A percentile compares a stretch with the other conserved stretches of the same genome.
Evolutionary conservation across 2,888 invertebrate species (phyloP).

Genomic region (Syrphus vitripennis): DNA sequence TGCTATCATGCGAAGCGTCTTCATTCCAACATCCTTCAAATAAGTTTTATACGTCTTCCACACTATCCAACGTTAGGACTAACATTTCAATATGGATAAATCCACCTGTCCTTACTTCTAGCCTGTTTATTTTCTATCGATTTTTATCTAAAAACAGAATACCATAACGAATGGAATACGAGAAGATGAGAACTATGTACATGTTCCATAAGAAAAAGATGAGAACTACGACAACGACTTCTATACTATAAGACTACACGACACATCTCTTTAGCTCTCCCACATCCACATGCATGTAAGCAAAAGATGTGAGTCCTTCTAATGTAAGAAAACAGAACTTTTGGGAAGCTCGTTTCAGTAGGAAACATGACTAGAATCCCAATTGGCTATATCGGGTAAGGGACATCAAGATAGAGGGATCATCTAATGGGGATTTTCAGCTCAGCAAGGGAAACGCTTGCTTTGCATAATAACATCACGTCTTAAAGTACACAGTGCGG

Average conservation of each 20-base stretch:
- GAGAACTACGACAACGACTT: conserved; percentile 32
- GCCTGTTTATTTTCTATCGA: conserved; percentile 47
- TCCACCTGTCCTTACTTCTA: not conserved
- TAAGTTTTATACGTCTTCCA: no score
- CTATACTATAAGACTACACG: not conserved
- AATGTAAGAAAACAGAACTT: conserved; percentile 63
- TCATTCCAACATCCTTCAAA: no score
- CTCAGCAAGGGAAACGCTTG: conserved; percentile 68
- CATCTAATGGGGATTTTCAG: conserved; percentile 69
- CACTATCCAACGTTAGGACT: no score
- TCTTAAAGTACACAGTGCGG: conserved; percentile 65
- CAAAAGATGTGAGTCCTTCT: conserved; percentile 45
- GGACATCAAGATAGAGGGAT: conserved; percentile 67
- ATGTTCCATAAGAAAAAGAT: conserved; percentile 11
- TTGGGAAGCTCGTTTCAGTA: conserved; percentile 58
- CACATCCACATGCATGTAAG: conserved; percentile 42
- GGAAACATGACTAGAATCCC: conserved; percentile 66
- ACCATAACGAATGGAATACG: conserved; percentile 38
- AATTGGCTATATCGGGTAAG: conserved; percentile 42
- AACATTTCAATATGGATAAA: not conserved
- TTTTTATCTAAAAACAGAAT: conserved; percentile 55
- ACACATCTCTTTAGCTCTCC: conserved; percentile 22
- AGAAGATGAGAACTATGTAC: conserved; percentile 42
- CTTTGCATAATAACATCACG: conserved; percentile 71
- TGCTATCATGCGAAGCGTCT: no score